Evolutionary conservation across 2,888 invertebrate species (phyloP).

Genomic region (Stictocephala bisonia): DNA sequence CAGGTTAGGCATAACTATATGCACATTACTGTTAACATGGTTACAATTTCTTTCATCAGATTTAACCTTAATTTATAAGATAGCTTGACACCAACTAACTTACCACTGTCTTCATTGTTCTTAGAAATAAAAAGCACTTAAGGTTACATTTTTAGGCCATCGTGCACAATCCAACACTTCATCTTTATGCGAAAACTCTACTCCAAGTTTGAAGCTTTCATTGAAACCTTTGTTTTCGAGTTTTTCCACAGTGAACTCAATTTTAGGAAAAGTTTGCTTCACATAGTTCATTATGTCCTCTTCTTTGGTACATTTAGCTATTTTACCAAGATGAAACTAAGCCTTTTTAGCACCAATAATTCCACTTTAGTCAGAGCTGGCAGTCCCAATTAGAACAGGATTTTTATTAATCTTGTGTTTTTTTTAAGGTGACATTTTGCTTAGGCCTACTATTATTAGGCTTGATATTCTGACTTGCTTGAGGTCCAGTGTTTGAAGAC

Average conservation of each 20-base stretch:
- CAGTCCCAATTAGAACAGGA: background rate
- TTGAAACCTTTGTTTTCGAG: constrained; percentile 7
- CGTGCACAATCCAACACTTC: background rate
- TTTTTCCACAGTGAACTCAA: constrained; percentile 18
- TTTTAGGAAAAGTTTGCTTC: background rate
- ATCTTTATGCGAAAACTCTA: constrained; percentile 19
- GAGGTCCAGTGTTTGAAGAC: background rate
- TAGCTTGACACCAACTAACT: background rate
- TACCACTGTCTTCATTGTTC: background rate
- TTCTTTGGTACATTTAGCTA: constrained; percentile 4
- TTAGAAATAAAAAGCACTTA: constrained; percentile 8
- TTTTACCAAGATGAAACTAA: constrained; percentile 31
- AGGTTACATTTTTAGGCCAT: constrained; percentile 1
- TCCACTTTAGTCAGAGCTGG: background rate
- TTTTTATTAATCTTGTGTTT: background rate
- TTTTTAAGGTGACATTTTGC: background rate
- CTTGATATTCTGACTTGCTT: background rate
- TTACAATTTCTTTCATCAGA: too few relatives aligned
- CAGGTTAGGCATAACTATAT: too few relatives aligned
- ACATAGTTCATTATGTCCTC: constrained; percentile 64
- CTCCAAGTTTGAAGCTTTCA: constrained; percentile 35
- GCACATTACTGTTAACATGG: too few relatives aligned
- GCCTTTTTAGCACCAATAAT: constrained; percentile 14
- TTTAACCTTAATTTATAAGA: background rate
- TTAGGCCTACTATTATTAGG: background rate